A percentile compares a stretch with the other conserved stretches of the same genome.
Evolutionary conservation across 2,888 invertebrate species (phyloP).

Genomic region (Nudaria mundana): DNA sequence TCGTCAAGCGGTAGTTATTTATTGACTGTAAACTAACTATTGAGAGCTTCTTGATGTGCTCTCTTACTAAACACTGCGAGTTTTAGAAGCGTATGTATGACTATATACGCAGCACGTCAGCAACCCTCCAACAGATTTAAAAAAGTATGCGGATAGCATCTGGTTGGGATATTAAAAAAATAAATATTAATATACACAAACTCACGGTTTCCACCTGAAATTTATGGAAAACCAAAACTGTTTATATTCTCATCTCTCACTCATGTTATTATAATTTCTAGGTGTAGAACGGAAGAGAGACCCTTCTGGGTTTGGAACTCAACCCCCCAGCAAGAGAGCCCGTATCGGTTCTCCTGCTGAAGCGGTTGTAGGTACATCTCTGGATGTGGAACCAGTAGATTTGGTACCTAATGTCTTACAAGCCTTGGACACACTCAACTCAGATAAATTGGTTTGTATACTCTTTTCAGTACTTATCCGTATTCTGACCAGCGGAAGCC

Average conservation of each 20-base stretch:
- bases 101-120: too few species aligned
- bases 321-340: constrained; percentile 75
- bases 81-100: too few species aligned
- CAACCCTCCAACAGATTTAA: too few species aligned
- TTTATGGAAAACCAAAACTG: too few species aligned
- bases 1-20: constrained; percentile 61
- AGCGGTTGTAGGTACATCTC: constrained; percentile 75
- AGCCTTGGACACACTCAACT: constrained; percentile 89
- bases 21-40: too few species aligned
- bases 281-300: constrained; percentile 88
- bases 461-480: constrained; percentile 72
- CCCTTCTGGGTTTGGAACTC: constrained; percentile 77
- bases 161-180: too few species aligned
- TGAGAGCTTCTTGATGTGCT: too few species aligned
- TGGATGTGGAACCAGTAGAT: constrained; percentile 91
- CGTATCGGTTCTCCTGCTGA: constrained; percentile 74
- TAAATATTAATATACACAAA: too few species aligned
- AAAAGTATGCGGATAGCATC: too few species aligned
- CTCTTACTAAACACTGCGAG: too few species aligned
- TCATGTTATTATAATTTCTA: constrained; percentile 19
- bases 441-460: constrained; percentile 84
- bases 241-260: too few species aligned
- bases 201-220: too few species aligned
- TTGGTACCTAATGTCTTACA: constrained; percentile 88
- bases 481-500: constrained; percentile 92